These are phyloP conservation scores for Chlamydotis undulata DNA, from an alignment of 2,113 vertebrate species.

Conservation along the genomic window DNA sequence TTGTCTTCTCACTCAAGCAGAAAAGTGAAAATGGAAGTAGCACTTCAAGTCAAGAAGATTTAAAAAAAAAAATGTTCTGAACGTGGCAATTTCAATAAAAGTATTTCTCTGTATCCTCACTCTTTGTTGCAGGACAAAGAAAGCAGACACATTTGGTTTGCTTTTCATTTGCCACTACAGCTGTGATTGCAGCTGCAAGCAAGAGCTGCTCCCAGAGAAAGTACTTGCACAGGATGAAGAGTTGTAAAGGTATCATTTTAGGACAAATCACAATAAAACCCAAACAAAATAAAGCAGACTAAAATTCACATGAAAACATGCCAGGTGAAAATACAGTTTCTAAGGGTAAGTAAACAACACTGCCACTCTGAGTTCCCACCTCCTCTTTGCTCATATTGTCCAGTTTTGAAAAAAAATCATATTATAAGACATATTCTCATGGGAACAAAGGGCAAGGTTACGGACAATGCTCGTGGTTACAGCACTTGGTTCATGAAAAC, in stretches of 20 bases:
- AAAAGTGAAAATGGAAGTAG: constrained; percentile 62
- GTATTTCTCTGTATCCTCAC: not conserved
- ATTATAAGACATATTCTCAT: not conserved
- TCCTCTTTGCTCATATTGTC: not conserved
- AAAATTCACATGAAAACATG: not conserved
- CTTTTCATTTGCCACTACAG: not conserved
- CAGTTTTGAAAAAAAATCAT: not conserved
- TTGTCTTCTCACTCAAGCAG: not conserved
- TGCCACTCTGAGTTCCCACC: not conserved
- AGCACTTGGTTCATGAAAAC: not conserved
- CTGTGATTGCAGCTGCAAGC: not conserved
- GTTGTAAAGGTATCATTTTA: not conserved
- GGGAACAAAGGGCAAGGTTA: not conserved
- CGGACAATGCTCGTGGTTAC: not conserved
- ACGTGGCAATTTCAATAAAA: not conserved
- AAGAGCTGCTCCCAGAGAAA: not conserved
- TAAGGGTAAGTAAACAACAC: not conserved
- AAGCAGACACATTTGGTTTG: not conserved
- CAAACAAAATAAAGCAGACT: not conserved
- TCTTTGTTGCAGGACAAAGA: not conserved
- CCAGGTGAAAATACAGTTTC: not conserved
- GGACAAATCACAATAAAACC: not conserved
- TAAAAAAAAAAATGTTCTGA: not conserved
- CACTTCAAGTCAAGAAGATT: not conserved
- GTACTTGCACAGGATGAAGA: not conserved